Evolutionary conservation across 2,113 vertebrate species (phyloP), one percentile per base, ranked within the genome.

Genomic region (Pipra filicauda): DNA sequence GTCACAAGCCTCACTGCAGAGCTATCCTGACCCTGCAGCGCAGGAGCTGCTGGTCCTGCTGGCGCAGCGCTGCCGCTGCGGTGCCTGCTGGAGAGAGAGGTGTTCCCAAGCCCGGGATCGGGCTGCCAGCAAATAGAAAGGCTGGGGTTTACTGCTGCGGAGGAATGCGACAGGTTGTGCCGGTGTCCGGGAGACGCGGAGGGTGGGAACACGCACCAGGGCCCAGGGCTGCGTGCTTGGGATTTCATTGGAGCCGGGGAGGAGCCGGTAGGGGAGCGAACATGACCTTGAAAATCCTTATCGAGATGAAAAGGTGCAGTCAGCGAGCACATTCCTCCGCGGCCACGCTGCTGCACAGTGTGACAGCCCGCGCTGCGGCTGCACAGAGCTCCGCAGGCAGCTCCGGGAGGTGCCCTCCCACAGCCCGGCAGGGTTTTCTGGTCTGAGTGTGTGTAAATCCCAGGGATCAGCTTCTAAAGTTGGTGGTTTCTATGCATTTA

Each of bases 141-240:
- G 82, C 78, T 9, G 80, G 85, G 77, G 55, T 6, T 91, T 94
- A 77, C 95, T 93, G 95, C 95, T 44, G 54, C 71, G 5, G 81
- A 91, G 97, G 96, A 97, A 96, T 95, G 97, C 61, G 43, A 37
- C 97, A 94, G 97, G 96, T 97, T 97, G 96, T 96, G 96, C 96
- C 46, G 72, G 96, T 96, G 96, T 96, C 98, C 85, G 52, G 96
- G 98, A 97, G 95, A 98, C 89, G 3, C 11, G 35, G 93, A 89
- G 96, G 97, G 84, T 96, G 97, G 97, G 97, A 98, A 97, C 88
- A 70, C 94, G 91, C 96, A 92, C 94, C 97, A 86, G 94, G 91
- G 96, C 96, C 90, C 87, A 54, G 85, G 85, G 92, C 97, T 97
- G 96, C 97, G 96, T 98, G 99, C 98, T 97, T 98, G 95, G 96